These are phyloP conservation scores for Labeo rohita DNA, from an alignment of 2,113 vertebrate species.

Conservation along the genomic window DNA sequence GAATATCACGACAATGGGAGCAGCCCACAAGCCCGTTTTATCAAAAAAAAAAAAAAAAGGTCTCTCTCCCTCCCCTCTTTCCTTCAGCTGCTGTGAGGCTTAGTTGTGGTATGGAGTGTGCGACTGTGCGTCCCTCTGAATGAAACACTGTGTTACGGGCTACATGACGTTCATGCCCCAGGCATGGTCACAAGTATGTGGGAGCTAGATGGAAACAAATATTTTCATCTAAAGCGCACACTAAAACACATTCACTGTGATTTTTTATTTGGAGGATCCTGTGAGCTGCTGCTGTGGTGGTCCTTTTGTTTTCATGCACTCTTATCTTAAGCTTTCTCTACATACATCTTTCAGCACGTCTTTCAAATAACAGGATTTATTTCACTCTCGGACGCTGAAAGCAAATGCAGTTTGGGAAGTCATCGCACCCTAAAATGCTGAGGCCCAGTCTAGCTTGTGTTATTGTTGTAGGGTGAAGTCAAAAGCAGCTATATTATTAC, in stretches of 20 bases:
- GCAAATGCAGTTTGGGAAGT: neutral
- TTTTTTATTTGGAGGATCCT: neutral
- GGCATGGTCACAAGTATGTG: slow-evolving; percentile 35
- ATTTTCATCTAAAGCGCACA: slow-evolving; percentile 25
- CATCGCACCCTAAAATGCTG: neutral
- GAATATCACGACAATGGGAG: slow-evolving; percentile 55
- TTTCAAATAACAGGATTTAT: neutral
- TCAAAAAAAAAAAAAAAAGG: slow-evolving; percentile 40
- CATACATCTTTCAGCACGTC: neutral
- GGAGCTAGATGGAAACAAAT: slow-evolving; percentile 36
- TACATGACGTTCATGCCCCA: slow-evolving; percentile 26
- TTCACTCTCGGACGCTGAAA: neutral
- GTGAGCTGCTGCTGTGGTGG: neutral
- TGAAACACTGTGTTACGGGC: slow-evolving; percentile 45
- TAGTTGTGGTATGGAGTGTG: slow-evolving; percentile 54
- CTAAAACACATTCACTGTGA: neutral
- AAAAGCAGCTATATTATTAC: slow-evolving; percentile 45
- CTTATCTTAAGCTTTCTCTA: neutral
- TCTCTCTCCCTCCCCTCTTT: slow-evolving; percentile 32
- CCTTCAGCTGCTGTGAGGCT: slow-evolving; percentile 66
- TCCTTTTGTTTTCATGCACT: neutral
- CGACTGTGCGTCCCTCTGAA: slow-evolving; percentile 37
- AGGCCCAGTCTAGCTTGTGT: neutral
- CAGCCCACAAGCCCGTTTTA: slow-evolving; percentile 49
- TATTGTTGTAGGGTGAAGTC: slow-evolving; percentile 23